Evolutionary conservation across 2,797 vertebrate genomes (phyloP).

Genomic region (Silurus lanzhouensis): DNA sequence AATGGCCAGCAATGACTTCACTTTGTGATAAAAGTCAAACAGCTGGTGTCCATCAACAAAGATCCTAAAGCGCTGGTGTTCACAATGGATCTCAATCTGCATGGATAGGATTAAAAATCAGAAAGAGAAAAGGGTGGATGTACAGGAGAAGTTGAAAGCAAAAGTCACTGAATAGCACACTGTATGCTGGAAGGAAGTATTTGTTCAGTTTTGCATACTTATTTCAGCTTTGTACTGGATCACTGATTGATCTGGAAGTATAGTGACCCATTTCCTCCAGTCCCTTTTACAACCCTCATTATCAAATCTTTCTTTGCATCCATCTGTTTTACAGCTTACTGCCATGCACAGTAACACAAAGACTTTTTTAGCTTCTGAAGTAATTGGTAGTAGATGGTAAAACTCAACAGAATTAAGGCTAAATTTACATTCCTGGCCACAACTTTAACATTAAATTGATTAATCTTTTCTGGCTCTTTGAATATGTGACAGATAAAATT

Average conservation of each 20-base stretch:
- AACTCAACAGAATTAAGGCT: neutral
- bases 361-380: neutral
- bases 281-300: constrained; percentile 53
- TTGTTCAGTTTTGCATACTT: constrained; percentile 50
- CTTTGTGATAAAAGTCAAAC: constrained; percentile 99
- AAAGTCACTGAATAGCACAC: constrained; percentile 32
- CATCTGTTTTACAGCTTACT: constrained; percentile 28
- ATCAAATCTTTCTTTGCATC: constrained; percentile 51
- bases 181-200: constrained; percentile 44
- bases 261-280: constrained; percentile 54
- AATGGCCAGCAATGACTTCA: constrained; percentile 91
- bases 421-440: neutral
- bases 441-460: neutral
- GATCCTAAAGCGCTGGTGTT: constrained; percentile 96
- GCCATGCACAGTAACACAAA: neutral
- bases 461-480: neutral
- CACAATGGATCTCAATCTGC: constrained; percentile 97
- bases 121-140: neutral
- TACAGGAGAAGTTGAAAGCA: constrained; percentile 21
- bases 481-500: neutral
- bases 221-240: constrained; percentile 58
- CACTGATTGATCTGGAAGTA: constrained; percentile 52
- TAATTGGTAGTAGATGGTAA: neutral
- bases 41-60: constrained; percentile 98
- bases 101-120: constrained; percentile 35